These are phyloP conservation scores for Cheirogaleus medius DNA, from an alignment of 2,113 vertebrate species.

Conservation along the genomic window DNA sequence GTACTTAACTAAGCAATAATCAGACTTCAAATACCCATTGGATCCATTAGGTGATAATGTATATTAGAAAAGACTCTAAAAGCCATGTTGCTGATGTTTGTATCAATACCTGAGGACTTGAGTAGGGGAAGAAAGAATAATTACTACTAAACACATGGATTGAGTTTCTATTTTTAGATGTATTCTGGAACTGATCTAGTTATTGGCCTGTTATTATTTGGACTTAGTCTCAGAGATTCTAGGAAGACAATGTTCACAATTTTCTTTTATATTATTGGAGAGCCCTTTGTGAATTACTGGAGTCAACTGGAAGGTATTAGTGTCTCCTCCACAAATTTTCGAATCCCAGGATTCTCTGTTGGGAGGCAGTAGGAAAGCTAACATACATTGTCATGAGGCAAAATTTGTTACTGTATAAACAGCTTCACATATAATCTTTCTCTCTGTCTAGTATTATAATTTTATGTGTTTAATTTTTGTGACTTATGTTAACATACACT, in stretches of 20 bases:
- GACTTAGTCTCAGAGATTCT: neutral
- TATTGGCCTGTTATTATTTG: neutral
- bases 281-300: neutral
- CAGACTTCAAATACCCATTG: neutral
- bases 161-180: neutral
- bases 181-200: neutral
- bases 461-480: slow-evolving; percentile 32
- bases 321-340: neutral
- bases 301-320: neutral
- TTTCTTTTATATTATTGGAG: neutral
- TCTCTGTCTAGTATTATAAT: neutral
- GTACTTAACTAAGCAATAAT: neutral
- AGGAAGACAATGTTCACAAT: neutral
- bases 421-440: neutral
- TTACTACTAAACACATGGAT: neutral
- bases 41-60: neutral
- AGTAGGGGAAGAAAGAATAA: neutral
- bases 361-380: neutral
- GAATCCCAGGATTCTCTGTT: neutral
- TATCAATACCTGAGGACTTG: neutral
- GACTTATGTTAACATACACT: neutral
- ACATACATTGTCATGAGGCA: neutral
- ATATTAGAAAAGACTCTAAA: neutral
- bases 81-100: neutral
- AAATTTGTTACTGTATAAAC: slow-evolving; percentile 26